These are phyloP conservation scores for Ctenicera cuprea DNA, from an alignment of 2,888 invertebrate genomes.

Conservation along the genomic window DNA sequence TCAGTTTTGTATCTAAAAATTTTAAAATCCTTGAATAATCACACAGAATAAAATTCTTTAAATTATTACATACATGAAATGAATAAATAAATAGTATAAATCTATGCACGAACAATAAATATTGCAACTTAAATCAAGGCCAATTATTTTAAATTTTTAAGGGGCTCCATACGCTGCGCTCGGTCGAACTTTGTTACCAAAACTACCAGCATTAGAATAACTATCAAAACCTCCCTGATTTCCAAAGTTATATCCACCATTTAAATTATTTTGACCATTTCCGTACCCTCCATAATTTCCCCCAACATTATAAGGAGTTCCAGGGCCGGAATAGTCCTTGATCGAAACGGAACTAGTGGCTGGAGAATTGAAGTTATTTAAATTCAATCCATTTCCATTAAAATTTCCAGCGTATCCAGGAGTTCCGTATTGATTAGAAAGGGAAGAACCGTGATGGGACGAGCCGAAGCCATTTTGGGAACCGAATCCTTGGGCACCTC, in stretches of 20 bases:
- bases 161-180: conserved; percentile 60
- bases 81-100: conserved; percentile 23
- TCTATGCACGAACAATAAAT: conserved; percentile 28
- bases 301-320: conserved; percentile 54
- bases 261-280: conserved; percentile 34
- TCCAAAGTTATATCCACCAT: conserved; percentile 41
- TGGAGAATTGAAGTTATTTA: conserved; percentile 47
- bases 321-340: conserved; percentile 62
- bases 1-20: too few species aligned
- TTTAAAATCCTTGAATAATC: background rate
- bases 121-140: conserved; percentile 2
- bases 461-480: background rate
- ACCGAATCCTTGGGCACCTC: background rate
- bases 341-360: conserved; percentile 62
- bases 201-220: conserved; percentile 54
- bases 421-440: conserved; percentile 54
- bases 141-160: conserved; percentile 47
- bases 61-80: background rate
- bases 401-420: conserved; percentile 43
- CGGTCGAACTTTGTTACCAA: conserved; percentile 54
- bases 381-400: conserved; percentile 16
- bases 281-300: conserved; percentile 38
- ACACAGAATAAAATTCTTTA: background rate
- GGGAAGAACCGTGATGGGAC: conserved; percentile 5
- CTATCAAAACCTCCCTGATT: conserved; percentile 52